A percentile compares a stretch with the other conserved stretches of the same genome.
Evolutionary conservation across 2,888 invertebrate species (phyloP).

Genomic region (Myopa tessellatipennis): DNA sequence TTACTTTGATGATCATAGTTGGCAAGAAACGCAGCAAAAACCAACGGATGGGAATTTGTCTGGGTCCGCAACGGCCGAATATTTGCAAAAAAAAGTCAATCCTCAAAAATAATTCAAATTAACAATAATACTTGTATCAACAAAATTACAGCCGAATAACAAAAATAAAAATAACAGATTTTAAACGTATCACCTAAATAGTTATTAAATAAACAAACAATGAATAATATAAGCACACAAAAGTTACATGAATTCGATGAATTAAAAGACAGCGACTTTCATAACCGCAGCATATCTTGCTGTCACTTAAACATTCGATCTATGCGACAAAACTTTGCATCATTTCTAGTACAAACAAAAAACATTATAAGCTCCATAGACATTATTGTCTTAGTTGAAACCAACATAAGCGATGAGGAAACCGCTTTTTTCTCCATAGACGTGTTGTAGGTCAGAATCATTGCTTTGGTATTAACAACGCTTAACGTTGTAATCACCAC

Average conservation of each 20-base stretch:
- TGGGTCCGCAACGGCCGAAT: conserved; percentile 3
- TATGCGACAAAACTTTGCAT: not conserved
- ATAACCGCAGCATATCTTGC: not conserved
- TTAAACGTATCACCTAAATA: not conserved
- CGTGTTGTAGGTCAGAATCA: no score
- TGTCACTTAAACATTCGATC: not conserved
- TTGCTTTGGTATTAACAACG: no score
- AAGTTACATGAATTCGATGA: no score
- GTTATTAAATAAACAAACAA: not conserved
- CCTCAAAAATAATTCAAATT: not conserved
- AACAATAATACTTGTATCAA: not conserved
- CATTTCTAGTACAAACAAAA: not conserved
- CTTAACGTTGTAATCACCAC: no score
- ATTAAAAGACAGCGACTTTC: not conserved
- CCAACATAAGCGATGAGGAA: conserved; percentile 13
- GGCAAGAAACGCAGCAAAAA: not conserved
- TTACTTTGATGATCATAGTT: not conserved
- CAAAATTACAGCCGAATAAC: not conserved
- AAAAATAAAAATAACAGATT: no score
- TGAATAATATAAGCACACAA: no score
- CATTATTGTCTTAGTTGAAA: conserved; percentile 5
- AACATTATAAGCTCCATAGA: not conserved
- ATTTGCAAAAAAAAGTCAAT: conserved; percentile 2
- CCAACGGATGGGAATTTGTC: not conserved
- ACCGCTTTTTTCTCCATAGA: not conserved